A percentile compares a stretch with the other conserved stretches of the same genome.
Conservation (phyloP, 2,113 vertebrate species). For the Cepphus grylle region DNA sequence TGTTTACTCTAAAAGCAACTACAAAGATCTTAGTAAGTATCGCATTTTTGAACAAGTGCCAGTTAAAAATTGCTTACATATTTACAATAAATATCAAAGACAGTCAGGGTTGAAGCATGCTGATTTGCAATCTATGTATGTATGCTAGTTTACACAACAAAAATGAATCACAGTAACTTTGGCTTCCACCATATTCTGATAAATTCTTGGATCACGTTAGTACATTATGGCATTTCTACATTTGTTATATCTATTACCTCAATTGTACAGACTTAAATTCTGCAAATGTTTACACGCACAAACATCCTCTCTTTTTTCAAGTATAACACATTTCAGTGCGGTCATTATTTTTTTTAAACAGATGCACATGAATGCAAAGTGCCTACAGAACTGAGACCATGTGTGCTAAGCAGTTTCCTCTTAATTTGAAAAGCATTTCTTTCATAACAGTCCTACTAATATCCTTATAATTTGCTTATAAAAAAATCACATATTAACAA, state of each 20-base stretch:
- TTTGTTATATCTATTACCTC: background rate
- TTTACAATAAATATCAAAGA: background rate
- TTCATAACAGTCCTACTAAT: background rate
- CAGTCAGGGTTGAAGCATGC: background rate
- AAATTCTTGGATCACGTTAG: background rate
- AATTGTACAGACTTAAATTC: background rate
- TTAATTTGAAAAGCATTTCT: background rate
- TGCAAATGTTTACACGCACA: background rate
- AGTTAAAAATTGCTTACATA: background rate
- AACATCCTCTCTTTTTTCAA: background rate
- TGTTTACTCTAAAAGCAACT: background rate
- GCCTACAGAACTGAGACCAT: background rate
- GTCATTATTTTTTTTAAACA: background rate
- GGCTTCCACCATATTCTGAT: background rate
- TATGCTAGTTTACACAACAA: constrained; percentile 1
- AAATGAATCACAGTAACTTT: background rate
- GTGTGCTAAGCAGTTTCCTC: background rate
- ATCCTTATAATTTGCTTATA: background rate
- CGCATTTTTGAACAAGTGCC: background rate
- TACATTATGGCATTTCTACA: background rate
- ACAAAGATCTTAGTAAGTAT: background rate
- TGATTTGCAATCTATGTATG: background rate
- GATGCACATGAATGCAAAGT: background rate
- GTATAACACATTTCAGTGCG: background rate
- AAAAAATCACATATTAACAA: background rate